Evolutionary conservation across 2,888 invertebrate genomes (phyloP).

Genomic region (Tetropium fuscum): DNA sequence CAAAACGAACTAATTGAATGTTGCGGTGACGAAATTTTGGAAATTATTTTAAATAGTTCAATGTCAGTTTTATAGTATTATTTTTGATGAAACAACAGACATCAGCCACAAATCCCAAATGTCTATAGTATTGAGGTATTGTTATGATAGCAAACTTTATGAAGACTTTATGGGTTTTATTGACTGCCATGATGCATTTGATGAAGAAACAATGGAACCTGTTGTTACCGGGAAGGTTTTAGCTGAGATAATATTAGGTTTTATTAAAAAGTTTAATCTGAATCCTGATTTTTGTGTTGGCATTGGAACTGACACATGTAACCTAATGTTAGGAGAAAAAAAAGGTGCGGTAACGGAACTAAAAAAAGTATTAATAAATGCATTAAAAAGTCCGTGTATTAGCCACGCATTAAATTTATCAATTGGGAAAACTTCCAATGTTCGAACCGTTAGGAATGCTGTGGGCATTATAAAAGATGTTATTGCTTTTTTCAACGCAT

Average conservation of each 20-base stretch:
- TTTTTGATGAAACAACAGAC: slow-evolving; percentile 29
- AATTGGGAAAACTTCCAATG: slow-evolving; percentile 10
- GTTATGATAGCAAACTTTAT: slow-evolving; percentile 30
- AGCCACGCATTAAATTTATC: slow-evolving; percentile 24
- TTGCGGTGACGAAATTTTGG: slow-evolving; percentile 46
- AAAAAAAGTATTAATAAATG: slow-evolving; percentile 36
- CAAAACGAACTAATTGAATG: slow-evolving; percentile 52
- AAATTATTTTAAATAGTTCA: slow-evolving; percentile 36
- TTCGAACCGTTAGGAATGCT: slow-evolving; percentile 17
- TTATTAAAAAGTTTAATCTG: slow-evolving; percentile 22
- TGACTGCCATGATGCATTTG: slow-evolving; percentile 29
- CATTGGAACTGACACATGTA: slow-evolving; percentile 26
- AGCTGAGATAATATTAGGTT: slow-evolving; percentile 11
- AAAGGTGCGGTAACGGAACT: slow-evolving; percentile 37
- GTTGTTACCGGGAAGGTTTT: slow-evolving; percentile 20
- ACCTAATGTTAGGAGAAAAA: slow-evolving; percentile 22
- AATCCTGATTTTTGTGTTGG: slow-evolving; percentile 21
- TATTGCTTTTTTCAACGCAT: slow-evolving; percentile 22
- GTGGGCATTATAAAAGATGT: slow-evolving; percentile 27
- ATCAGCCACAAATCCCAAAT: slow-evolving; percentile 51
- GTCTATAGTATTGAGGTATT: slow-evolving; percentile 48
- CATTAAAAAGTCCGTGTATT: slow-evolving; percentile 17
- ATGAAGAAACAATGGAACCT: slow-evolving; percentile 20
- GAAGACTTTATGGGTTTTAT: slow-evolving; percentile 46
- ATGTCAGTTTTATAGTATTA: slow-evolving; percentile 38